Conservation (phyloP, 2,113 vertebrate species). For the Meriones unguiculatus region DNA sequence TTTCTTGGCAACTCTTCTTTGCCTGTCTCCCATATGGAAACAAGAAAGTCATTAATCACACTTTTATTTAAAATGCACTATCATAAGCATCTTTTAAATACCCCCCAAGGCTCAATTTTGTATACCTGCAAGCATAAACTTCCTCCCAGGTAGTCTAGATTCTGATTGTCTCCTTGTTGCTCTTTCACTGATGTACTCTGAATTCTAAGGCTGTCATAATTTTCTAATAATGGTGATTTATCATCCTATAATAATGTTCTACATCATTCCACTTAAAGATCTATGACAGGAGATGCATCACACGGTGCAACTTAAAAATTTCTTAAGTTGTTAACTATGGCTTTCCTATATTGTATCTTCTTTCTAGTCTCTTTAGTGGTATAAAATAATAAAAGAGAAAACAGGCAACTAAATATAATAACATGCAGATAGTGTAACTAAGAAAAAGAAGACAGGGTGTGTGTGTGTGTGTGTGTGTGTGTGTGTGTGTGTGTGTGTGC, state of each 20-base stretch:
- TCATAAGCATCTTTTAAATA: slow-evolving; percentile 58
- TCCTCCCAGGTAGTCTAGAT: background rate
- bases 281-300: background rate
- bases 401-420: background rate
- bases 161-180: background rate
- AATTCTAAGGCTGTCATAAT: background rate
- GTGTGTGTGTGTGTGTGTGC: too few relatives aligned
- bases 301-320: background rate
- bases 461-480: too few relatives aligned
- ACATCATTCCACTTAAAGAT: background rate
- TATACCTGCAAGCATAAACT: background rate
- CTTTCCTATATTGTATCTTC: background rate
- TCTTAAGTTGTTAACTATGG: background rate
- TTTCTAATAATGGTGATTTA: background rate
- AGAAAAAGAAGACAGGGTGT: background rate
- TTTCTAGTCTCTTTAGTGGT: background rate
- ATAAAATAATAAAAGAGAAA: background rate
- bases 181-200: background rate
- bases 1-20: slow-evolving; percentile 52
- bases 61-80: slow-evolving; percentile 50
- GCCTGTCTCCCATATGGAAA: background rate
- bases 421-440: background rate
- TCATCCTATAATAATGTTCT: background rate
- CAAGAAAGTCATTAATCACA: slow-evolving; percentile 4
- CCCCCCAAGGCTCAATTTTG: background rate